Percentiles rank a stretch among this genome's conserved stretches.
phyloP scores from a whole-genome alignment of 2,113 vertebrate species.

The Conger conger region DNA sequence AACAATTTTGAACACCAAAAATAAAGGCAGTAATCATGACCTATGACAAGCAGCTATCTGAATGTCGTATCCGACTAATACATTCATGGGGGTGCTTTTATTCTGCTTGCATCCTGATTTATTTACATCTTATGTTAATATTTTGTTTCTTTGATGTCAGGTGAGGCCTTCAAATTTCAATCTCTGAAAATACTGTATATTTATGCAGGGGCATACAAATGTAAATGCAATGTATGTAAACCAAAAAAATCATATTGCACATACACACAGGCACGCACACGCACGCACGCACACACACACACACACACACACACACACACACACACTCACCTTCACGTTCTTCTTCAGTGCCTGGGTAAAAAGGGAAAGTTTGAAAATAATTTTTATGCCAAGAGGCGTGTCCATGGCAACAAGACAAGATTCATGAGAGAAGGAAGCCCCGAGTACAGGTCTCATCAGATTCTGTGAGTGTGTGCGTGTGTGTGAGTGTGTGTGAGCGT shows the following conservation, averaged over 20 bases:
- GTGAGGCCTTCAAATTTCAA: too few relatives aligned
- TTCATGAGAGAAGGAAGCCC: too few relatives aligned
- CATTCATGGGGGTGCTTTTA: too few relatives aligned
- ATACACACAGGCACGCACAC: neutral
- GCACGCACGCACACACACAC: neutral
- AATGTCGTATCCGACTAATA: too few relatives aligned
- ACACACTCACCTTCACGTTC: conserved; percentile 1
- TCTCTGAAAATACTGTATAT: too few relatives aligned
- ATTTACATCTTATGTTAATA: too few relatives aligned
- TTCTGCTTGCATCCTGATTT: too few relatives aligned
- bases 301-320: neutral
- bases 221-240: too few relatives aligned
- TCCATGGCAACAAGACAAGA: neutral
- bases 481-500: neutral
- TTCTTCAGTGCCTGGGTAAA: neutral
- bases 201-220: too few relatives aligned
- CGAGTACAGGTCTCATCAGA: neutral
- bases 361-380: neutral
- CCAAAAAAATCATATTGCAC: neutral
- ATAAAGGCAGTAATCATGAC: neutral
- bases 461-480: neutral
- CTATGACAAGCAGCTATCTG: too few relatives aligned
- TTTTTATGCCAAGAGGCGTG: neutral
- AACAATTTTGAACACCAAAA: too few relatives aligned
- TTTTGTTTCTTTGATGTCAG: too few relatives aligned